phyloP scores from a whole-genome alignment of 2,888 invertebrate genomes.

The Lottia gigantea region DNA sequence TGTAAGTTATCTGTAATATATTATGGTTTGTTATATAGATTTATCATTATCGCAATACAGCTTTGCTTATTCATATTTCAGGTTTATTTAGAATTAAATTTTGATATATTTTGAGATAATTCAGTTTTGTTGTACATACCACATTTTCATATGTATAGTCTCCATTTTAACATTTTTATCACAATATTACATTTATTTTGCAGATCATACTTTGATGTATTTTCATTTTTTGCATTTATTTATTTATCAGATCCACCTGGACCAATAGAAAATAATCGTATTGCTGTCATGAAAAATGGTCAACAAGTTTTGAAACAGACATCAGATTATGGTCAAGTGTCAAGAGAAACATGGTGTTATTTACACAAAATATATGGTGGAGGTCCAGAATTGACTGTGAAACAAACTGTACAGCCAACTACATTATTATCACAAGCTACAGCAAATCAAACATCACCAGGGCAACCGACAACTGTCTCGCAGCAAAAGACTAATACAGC shows the following conservation, averaged over 20 bases:
- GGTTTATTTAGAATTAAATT: no score
- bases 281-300: constrained; percentile 70
- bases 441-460: neutral
- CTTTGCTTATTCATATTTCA: neutral
- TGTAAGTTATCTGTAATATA: constrained; percentile 52
- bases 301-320: constrained; percentile 56
- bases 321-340: constrained; percentile 75
- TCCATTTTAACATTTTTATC: no score
- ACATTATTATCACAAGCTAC: constrained; percentile 45
- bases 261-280: constrained; percentile 86
- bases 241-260: constrained; percentile 79
- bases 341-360: constrained; percentile 88
- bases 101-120: neutral
- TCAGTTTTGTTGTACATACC: neutral
- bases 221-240: no score
- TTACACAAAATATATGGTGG: constrained; percentile 88
- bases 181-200: no score
- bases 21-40: neutral
- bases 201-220: no score
- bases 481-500: neutral
- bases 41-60: neutral
- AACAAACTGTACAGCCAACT: constrained; percentile 62
- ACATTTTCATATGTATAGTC: neutral
- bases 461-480: neutral
- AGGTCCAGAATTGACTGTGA: constrained; percentile 80